Percentiles rank a stretch among this genome's conserved stretches.
Evolutionary conservation across 2,888 invertebrate genomes (phyloP).

Genomic region (Argyra leucocephala): DNA sequence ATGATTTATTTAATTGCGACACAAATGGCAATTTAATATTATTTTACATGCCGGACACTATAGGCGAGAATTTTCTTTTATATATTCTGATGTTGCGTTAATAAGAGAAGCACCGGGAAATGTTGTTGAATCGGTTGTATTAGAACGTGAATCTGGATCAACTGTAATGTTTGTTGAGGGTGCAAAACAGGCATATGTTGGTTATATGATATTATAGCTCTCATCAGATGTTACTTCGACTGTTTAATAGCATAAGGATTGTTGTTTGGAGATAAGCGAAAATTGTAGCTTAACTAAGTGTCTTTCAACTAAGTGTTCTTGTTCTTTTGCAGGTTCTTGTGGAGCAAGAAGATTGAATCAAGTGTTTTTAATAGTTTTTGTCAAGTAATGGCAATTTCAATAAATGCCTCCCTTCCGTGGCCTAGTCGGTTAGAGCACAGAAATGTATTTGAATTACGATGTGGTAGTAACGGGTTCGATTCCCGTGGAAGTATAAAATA

Average conservation of each 20-base stretch:
- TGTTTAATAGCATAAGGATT: constrained; percentile 95
- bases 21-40: constrained; percentile 68
- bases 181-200: constrained; percentile 86
- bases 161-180: constrained; percentile 95
- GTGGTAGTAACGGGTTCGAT: too few relatives aligned
- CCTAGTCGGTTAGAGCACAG: too few relatives aligned
- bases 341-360: too few relatives aligned
- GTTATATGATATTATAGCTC: constrained; percentile 89
- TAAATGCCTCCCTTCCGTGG: too few relatives aligned
- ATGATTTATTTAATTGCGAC: constrained; percentile 41
- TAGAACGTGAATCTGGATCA: constrained; percentile 87
- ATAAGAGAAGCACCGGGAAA: constrained; percentile 82
- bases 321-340: too few relatives aligned
- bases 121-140: constrained; percentile 85
- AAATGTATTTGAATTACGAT: too few relatives aligned
- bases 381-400: too few relatives aligned
- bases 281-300: constrained; percentile 93
- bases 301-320: too few relatives aligned
- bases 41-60: constrained; percentile 91
- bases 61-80: constrained; percentile 85
- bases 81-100: constrained; percentile 85
- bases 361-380: too few relatives aligned
- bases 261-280: constrained; percentile 92
- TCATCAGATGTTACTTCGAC: constrained; percentile 86
- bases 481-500: too few relatives aligned